Evolutionary conservation across 2,888 invertebrate species (phyloP).

Genomic region (Synergus japonicus): DNA sequence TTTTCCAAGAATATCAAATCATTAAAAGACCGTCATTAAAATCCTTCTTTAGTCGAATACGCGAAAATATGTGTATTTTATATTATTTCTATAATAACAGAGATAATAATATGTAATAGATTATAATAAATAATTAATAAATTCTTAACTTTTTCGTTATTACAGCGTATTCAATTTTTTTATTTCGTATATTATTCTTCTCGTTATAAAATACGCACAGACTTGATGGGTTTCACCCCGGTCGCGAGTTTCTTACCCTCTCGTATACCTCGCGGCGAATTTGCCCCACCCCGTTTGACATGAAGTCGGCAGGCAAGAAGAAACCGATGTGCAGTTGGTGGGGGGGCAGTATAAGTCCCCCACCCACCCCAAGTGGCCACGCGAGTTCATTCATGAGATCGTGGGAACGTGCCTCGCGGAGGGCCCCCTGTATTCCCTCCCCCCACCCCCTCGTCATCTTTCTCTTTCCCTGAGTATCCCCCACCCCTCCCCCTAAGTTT

Average conservation of each 20-base stretch:
- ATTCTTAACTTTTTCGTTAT: too few species aligned
- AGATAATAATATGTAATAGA: too few species aligned
- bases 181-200: neutral
- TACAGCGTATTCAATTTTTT: neutral
- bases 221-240: conserved; percentile 50
- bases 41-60: neutral
- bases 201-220: conserved; percentile 1
- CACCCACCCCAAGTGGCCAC: conserved; percentile 71
- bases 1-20: neutral
- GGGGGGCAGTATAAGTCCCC: conserved; percentile 59
- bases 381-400: conserved; percentile 78
- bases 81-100: too few species aligned
- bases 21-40: conserved; percentile 2
- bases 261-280: conserved; percentile 54
- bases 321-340: conserved; percentile 52
- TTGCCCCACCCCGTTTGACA: conserved; percentile 52
- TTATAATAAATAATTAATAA: too few species aligned
- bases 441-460: conserved; percentile 51
- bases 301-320: conserved; percentile 46
- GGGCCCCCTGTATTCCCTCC: conserved; percentile 68
- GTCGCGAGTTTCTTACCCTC: conserved; percentile 65
- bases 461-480: conserved; percentile 50
- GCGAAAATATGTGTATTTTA: too few species aligned
- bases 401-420: conserved; percentile 75
- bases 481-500: conserved; percentile 40